Conservation (phyloP, 2,888 invertebrate genomes). For the Coenonympha arcania region DNA sequence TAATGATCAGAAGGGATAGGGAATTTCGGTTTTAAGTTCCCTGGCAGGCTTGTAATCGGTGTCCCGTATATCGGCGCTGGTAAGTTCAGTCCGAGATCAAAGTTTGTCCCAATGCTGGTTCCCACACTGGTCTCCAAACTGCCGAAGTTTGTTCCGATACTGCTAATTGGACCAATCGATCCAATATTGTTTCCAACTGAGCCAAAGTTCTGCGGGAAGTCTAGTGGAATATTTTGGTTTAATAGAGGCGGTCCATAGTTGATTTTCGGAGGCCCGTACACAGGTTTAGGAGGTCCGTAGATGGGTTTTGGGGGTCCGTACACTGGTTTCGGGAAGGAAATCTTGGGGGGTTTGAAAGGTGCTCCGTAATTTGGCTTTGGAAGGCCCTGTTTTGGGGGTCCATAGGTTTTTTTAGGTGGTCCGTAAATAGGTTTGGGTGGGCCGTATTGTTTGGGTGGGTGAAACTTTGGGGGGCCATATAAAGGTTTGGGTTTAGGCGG, state of each 20-base stretch:
- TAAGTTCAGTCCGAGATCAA: conserved; percentile 48
- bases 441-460: conserved; percentile 59
- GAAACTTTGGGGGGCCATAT: conserved; percentile 49
- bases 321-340: conserved; percentile 44
- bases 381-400: conserved; percentile 45
- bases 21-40: conserved; percentile 62
- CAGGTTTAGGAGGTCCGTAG: conserved; percentile 66
- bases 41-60: conserved; percentile 46
- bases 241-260: conserved; percentile 42
- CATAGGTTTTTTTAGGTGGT: conserved; percentile 49
- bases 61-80: conserved; percentile 66
- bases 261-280: conserved; percentile 51
- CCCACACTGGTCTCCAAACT: conserved; percentile 30
- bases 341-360: conserved; percentile 51
- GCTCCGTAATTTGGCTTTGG: conserved; percentile 53
- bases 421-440: conserved; percentile 59
- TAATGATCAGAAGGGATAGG: conserved; percentile 60
- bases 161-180: conserved; percentile 23
- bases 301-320: conserved; percentile 44
- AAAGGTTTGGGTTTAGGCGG: conserved; percentile 61
- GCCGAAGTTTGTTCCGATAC: conserved; percentile 24
- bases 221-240: conserved; percentile 35
- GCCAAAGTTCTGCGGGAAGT: conserved; percentile 32
- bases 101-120: conserved; percentile 33
- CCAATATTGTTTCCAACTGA: conserved; percentile 28